A percentile compares a stretch with the other conserved stretches of the same genome.
Conservation (phyloP, 2,888 invertebrate species). For the Caenorhabditis sp. region DNA sequence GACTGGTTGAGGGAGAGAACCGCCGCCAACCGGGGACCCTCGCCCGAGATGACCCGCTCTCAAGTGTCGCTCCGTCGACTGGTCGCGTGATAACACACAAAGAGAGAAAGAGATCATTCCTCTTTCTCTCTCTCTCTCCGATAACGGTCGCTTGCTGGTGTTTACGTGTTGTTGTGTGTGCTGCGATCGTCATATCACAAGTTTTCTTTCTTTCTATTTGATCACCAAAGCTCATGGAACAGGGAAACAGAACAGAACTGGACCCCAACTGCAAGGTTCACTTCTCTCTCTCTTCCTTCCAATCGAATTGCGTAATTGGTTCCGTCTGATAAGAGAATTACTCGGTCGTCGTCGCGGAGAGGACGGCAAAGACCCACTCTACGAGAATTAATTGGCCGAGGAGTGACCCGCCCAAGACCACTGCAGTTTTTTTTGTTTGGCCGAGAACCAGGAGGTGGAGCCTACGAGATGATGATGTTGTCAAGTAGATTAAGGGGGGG, state of each 20-base stretch:
- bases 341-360: slow-evolving; percentile 6
- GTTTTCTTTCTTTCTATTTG: slow-evolving; percentile 3
- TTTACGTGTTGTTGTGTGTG: slow-evolving; percentile 29
- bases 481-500: slow-evolving; percentile 31
- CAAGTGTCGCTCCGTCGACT: slow-evolving; percentile 29
- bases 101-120: slow-evolving; percentile 1
- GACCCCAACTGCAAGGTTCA: neutral
- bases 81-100: slow-evolving; percentile 33
- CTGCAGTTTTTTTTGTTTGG: slow-evolving; percentile 10
- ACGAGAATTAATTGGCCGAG: slow-evolving; percentile 26
- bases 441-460: slow-evolving; percentile 17
- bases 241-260: too few species aligned
- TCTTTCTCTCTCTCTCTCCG: neutral
- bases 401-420: slow-evolving; percentile 12
- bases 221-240: slow-evolving; percentile 42
- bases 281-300: neutral
- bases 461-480: slow-evolving; percentile 18
- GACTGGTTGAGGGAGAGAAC: slow-evolving; percentile 19
- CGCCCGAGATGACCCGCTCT: slow-evolving; percentile 13
- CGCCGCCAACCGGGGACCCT: slow-evolving; percentile 21
- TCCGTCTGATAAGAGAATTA: slow-evolving; percentile 17
- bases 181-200: slow-evolving; percentile 16
- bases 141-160: slow-evolving; percentile 25
- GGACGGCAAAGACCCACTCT: too few species aligned
- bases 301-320: slow-evolving; percentile 25